Evolutionary conservation across 2,888 invertebrate genomes (phyloP).

Genomic region (Epistrophella euchroma): DNA sequence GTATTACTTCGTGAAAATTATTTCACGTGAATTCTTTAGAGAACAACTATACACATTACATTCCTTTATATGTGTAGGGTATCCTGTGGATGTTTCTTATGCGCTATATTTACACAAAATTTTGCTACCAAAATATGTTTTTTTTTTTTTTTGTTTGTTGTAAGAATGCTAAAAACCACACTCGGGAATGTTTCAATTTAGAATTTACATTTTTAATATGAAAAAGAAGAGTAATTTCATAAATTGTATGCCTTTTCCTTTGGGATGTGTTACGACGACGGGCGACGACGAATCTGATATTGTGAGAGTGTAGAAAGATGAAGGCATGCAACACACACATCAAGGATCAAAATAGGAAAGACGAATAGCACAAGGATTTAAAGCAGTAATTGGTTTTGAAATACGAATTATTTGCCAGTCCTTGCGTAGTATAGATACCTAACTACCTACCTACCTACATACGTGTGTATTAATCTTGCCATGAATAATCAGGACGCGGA

Average conservation of each 20-base stretch:
- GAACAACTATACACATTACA: not conserved
- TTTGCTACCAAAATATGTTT: slow-evolving; percentile 9
- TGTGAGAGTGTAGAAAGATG: not conserved
- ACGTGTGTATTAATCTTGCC: slow-evolving; percentile 39
- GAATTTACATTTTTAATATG: slow-evolving; percentile 64
- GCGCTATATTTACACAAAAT: slow-evolving; percentile 1
- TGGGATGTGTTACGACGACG: not conserved
- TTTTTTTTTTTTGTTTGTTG: not conserved
- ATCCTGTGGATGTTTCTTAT: not conserved
- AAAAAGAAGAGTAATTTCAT: slow-evolving; percentile 56
- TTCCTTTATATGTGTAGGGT: not conserved
- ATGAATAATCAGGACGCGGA: slow-evolving; percentile 66
- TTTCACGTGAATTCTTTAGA: slow-evolving; percentile 51
- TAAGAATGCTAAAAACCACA: slow-evolving; percentile 36
- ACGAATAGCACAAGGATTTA: slow-evolving; percentile 39
- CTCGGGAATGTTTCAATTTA: slow-evolving; percentile 70
- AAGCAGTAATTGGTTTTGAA: slow-evolving; percentile 57
- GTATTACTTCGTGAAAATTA: slow-evolving; percentile 46
- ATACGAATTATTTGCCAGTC: slow-evolving; percentile 41
- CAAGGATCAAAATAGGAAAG: slow-evolving; percentile 26
- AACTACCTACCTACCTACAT: not conserved
- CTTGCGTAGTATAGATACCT: not conserved
- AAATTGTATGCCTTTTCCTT: slow-evolving; percentile 41
- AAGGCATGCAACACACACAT: not conserved
- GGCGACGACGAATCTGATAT: not conserved